A percentile compares a stretch with the other conserved stretches of the same genome.
Evolutionary conservation across 2,797 vertebrate genomes (phyloP).

Genomic region (Ispidina lecontei): DNA sequence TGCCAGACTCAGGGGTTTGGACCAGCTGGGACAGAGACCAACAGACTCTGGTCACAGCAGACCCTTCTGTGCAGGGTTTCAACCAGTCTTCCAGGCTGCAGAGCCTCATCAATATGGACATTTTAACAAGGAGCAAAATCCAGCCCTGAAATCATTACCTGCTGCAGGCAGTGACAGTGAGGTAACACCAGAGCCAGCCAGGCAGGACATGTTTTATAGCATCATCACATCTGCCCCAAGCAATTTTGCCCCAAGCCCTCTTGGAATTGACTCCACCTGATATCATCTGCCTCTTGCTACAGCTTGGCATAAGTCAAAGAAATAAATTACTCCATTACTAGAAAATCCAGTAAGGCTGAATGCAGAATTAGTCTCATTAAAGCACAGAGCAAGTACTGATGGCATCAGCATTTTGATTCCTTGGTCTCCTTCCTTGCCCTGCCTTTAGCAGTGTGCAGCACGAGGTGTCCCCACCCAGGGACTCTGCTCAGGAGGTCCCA

Average conservation of each 20-base stretch:
- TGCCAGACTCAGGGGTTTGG: neutral
- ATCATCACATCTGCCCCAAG: neutral
- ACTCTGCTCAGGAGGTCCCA: neutral
- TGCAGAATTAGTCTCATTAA: neutral
- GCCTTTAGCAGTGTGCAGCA: rapidly evolving
- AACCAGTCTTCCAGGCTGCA: neutral
- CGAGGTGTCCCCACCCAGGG: rapidly evolving
- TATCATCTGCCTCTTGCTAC: neutral
- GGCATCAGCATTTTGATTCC: neutral
- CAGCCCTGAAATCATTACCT: neutral
- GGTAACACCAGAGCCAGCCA: neutral
- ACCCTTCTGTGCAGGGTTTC: neutral
- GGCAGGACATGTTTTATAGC: neutral
- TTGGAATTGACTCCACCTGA: neutral
- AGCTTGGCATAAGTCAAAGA: neutral
- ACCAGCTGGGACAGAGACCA: neutral
- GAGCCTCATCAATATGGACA: neutral
- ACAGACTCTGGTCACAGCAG: neutral
- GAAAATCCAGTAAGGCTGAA: conserved; percentile 2
- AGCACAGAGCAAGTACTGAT: neutral
- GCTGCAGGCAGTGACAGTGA: neutral
- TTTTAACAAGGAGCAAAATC: neutral
- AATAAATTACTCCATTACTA: conserved; percentile 1
- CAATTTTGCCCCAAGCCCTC: neutral
- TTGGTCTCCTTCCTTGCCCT: neutral